Conservation (phyloP, 2,797 vertebrate species). For the Spheniscus humboldti region DNA sequence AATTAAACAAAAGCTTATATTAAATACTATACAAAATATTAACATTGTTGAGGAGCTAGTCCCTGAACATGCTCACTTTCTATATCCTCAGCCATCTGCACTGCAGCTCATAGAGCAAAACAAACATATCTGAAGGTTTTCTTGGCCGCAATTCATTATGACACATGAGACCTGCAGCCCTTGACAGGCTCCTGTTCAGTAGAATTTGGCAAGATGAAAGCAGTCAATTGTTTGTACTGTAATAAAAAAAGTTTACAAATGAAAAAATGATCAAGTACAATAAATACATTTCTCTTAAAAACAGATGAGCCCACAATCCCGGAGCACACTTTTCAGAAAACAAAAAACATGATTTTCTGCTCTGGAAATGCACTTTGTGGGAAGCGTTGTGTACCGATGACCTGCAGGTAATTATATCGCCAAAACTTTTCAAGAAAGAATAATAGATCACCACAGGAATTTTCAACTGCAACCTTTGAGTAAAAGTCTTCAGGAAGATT, state of each 20-base stretch:
- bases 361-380: neutral
- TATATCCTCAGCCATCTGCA: neutral
- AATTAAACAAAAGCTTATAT: neutral
- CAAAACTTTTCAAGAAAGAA: neutral
- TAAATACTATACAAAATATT: slow-evolving; percentile 31
- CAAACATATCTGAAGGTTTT: neutral
- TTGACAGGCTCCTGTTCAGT: neutral
- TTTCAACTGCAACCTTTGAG: neutral
- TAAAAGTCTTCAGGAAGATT: neutral
- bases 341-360: neutral
- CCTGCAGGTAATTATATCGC: neutral
- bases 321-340: neutral
- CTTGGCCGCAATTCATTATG: neutral
- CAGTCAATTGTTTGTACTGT: neutral
- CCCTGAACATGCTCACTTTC: neutral
- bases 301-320: neutral
- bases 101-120: neutral
- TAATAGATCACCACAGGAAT: neutral
- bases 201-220: neutral
- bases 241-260: neutral
- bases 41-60: neutral
- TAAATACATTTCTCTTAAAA: neutral
- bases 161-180: neutral
- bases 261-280: neutral
- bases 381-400: neutral